phyloP scores from a whole-genome alignment of 2,113 vertebrate genomes.

The Himantopus leucocephalus region DNA sequence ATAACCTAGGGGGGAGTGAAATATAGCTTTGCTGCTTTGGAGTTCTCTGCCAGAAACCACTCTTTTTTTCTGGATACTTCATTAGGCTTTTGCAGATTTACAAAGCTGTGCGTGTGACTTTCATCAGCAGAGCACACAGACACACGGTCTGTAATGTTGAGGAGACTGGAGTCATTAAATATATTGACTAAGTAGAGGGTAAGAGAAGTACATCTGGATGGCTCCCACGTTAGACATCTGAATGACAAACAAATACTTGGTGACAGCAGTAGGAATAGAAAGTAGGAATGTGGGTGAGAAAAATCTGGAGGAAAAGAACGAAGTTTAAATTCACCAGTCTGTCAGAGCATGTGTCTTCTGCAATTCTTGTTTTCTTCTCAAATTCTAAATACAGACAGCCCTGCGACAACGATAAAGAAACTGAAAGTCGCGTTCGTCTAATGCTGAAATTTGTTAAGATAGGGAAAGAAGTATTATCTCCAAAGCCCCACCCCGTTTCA shows the following conservation, averaged over 20 bases:
- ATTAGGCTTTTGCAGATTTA: neutral
- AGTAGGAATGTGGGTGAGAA: neutral
- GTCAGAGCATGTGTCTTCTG: neutral
- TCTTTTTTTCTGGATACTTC: neutral
- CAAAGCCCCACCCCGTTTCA: neutral
- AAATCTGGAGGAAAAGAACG: neutral
- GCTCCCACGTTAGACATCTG: neutral
- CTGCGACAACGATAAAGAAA: neutral
- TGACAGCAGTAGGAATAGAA: neutral
- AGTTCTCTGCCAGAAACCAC: neutral
- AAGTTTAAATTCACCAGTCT: neutral
- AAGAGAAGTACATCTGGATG: neutral
- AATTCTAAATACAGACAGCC: neutral
- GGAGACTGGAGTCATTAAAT: neutral
- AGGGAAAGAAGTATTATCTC: neutral
- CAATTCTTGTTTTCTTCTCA: neutral
- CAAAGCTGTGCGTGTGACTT: neutral
- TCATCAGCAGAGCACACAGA: neutral
- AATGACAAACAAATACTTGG: neutral
- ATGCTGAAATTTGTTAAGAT: neutral
- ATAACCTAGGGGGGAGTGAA: neutral
- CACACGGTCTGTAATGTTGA: neutral
- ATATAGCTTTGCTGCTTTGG: neutral
- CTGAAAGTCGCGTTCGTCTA: neutral
- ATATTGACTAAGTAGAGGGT: neutral